Conservation (phyloP, 1,140 invertebrate genomes). For the Zaprionus gabonicus region DNA sequence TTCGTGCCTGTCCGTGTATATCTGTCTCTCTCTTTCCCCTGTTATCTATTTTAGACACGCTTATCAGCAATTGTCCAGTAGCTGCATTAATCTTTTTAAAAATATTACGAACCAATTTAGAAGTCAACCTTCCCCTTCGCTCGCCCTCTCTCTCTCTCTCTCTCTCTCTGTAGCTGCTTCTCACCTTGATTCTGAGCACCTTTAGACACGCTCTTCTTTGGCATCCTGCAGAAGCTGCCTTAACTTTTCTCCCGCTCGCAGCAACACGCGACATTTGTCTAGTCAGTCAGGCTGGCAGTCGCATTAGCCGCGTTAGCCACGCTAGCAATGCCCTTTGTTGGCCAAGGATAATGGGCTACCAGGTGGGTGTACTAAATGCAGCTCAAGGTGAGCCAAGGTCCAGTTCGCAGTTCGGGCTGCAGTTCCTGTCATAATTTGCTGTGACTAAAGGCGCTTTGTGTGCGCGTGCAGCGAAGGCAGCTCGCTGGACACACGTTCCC, state of each 20-base stretch:
- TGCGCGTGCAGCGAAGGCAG: constrained; percentile 50
- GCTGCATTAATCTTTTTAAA: background rate
- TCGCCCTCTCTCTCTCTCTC: background rate
- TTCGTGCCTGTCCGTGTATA: background rate
- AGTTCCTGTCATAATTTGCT: constrained; percentile 63
- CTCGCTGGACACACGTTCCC: constrained; percentile 68
- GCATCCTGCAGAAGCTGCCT: constrained; percentile 37
- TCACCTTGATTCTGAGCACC: constrained; percentile 20
- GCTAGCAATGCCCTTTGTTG: constrained; percentile 70
- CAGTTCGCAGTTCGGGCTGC: background rate
- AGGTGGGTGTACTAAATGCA: constrained; percentile 70
- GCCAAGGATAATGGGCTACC: constrained; percentile 74
- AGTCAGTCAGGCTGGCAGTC: constrained; percentile 27
- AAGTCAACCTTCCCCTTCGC: background rate
- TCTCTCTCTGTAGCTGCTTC: background rate
- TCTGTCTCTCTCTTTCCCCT: background rate
- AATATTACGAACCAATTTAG: background rate
- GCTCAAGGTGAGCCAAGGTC: constrained; percentile 54
- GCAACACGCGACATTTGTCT: constrained; percentile 73
- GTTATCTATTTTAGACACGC: background rate
- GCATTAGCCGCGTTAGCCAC: constrained; percentile 2
- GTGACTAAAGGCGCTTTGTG: constrained; percentile 73
- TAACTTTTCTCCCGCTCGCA: constrained; percentile 28
- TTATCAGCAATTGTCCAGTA: background rate
- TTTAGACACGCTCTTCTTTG: constrained; percentile 69